phyloP scores from a whole-genome alignment of 1,140 invertebrate genomes.

The Neomicropteryx cornuta region DNA sequence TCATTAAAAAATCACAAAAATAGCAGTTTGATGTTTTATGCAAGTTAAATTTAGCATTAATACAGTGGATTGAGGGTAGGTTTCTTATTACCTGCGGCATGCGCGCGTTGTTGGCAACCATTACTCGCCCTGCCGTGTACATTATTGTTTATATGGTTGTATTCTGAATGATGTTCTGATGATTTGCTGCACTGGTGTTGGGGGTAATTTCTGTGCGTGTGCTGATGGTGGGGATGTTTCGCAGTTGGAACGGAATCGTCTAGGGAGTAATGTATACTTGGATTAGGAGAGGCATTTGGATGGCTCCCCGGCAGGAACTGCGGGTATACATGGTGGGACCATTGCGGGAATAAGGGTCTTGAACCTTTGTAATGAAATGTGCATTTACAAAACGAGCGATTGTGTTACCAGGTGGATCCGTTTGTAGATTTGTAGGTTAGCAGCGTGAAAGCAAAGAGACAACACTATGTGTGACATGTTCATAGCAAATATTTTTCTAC shows the following conservation, averaged over 20 bases:
- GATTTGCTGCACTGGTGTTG: conserved; percentile 34
- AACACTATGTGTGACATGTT: too few species aligned
- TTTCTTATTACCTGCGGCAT: conserved; percentile 50
- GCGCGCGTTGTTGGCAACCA: conserved; percentile 36
- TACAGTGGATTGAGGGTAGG: too few species aligned
- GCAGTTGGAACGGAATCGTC: conserved; percentile 43
- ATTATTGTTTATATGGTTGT: conserved; percentile 40
- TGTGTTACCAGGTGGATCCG: conserved; percentile 27
- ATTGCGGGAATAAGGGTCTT: conserved; percentile 78
- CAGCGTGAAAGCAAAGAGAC: too few species aligned
- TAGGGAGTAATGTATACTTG: conserved; percentile 36
- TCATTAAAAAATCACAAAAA: too few species aligned
- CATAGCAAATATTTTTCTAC: too few species aligned
- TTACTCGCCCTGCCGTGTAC: conserved; percentile 39
- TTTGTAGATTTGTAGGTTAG: conserved; percentile 3
- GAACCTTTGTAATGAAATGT: conserved; percentile 22
- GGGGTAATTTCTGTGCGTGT: conserved; percentile 42
- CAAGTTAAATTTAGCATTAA: too few species aligned
- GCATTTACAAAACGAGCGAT: too few species aligned
- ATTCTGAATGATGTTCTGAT: conserved; percentile 41
- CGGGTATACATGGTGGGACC: conserved; percentile 85
- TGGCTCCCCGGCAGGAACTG: conserved; percentile 82
- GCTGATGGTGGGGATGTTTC: conserved; percentile 44
- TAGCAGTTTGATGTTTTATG: too few species aligned
- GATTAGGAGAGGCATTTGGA: conserved; percentile 51